These are phyloP conservation scores for Trissolcus japonicus DNA, from an alignment of 2,888 invertebrate species.

Conservation along the genomic window DNA sequence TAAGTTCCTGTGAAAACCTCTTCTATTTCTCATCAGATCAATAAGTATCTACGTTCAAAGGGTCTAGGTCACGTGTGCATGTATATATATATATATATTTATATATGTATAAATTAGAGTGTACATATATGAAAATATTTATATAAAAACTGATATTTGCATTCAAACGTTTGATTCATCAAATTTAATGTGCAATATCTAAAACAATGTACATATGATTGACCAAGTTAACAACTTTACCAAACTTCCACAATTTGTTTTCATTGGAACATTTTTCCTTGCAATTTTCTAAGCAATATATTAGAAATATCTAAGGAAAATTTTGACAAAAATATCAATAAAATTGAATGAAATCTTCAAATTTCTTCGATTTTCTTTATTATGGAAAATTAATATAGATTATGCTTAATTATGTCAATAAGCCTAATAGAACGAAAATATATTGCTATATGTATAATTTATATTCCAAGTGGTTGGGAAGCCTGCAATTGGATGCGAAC, in stretches of 20 bases:
- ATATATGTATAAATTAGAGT: conserved; percentile 23
- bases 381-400: background rate
- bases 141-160: background rate
- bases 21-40: conserved; percentile 63
- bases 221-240: too few species aligned
- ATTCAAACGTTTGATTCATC: conserved; percentile 16
- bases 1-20: conserved; percentile 47
- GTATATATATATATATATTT: conserved; percentile 14
- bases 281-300: too few species aligned
- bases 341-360: background rate
- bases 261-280: background rate
- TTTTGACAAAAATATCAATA: background rate
- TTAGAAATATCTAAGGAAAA: too few species aligned
- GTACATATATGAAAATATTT: background rate
- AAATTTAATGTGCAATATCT: conserved; percentile 8
- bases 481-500: conserved; percentile 42
- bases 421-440: conserved; percentile 20
- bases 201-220: background rate
- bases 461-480: conserved; percentile 46
- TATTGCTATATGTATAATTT: conserved; percentile 16
- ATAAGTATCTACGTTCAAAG: conserved; percentile 70
- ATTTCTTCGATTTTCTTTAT: too few species aligned
- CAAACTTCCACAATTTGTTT: too few species aligned
- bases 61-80: conserved; percentile 62
- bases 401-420: conserved; percentile 22